phyloP scores from a whole-genome alignment of 1,140 invertebrate genomes.

The Cherax quadricarinatus region DNA sequence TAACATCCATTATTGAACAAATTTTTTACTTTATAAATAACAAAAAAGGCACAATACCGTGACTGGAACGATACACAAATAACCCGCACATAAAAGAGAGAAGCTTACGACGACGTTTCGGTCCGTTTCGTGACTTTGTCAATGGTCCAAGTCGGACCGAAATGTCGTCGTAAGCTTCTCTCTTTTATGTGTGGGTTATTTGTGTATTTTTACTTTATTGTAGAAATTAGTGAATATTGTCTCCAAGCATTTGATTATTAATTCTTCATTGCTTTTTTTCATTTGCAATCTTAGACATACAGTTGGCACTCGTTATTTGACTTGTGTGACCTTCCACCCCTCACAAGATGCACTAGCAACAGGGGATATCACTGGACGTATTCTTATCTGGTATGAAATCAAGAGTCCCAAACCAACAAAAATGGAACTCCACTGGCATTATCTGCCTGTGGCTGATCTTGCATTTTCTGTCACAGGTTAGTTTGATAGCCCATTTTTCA shows the following conservation, averaged over 20 bases:
- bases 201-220: neutral
- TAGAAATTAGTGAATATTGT: too few relatives aligned
- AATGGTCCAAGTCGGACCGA: too few relatives aligned
- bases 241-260: neutral
- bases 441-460: slow-evolving; percentile 84
- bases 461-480: slow-evolving; percentile 84
- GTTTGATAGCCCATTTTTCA: neutral
- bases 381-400: slow-evolving; percentile 83
- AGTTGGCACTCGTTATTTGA: slow-evolving; percentile 77
- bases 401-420: slow-evolving; percentile 76
- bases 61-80: too few relatives aligned
- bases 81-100: too few relatives aligned
- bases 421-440: slow-evolving; percentile 88
- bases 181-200: too few relatives aligned
- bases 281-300: slow-evolving; percentile 5
- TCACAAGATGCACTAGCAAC: slow-evolving; percentile 83
- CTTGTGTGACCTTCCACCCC: slow-evolving; percentile 85
- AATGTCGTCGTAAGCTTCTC: too few relatives aligned
- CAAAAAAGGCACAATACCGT: too few relatives aligned
- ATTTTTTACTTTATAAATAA: neutral
- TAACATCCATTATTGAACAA: neutral
- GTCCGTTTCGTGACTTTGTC: too few relatives aligned
- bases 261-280: neutral
- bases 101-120: too few relatives aligned
- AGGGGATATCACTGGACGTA: slow-evolving; percentile 83